These are phyloP conservation scores for Lordiphosa stackelbergi DNA, from an alignment of 1,140 invertebrate species.

Conservation along the genomic window DNA sequence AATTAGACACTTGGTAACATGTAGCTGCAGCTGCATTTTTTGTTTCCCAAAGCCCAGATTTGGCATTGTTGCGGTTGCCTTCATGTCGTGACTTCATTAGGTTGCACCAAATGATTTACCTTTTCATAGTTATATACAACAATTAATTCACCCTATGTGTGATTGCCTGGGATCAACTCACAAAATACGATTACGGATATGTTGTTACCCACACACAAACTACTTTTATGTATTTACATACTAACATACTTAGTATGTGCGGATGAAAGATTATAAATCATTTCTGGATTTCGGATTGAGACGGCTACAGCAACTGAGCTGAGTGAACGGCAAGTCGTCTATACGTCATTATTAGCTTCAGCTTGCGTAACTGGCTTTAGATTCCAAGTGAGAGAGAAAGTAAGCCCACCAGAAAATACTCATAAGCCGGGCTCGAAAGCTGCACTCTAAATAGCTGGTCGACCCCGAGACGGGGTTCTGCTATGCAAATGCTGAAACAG, in stretches of 20 bases:
- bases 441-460: slow-evolving; percentile 6
- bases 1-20: not conserved
- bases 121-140: slow-evolving; percentile 16
- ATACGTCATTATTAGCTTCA: slow-evolving; percentile 29
- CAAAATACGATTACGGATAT: slow-evolving; percentile 14
- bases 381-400: slow-evolving; percentile 51
- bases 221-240: slow-evolving; percentile 2
- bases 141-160: slow-evolving; percentile 28
- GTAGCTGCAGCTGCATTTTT: slow-evolving; percentile 7
- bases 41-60: slow-evolving; percentile 36
- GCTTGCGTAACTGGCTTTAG: slow-evolving; percentile 58
- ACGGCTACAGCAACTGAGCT: slow-evolving; percentile 24
- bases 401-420: slow-evolving; percentile 16
- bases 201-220: not conserved
- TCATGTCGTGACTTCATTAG: slow-evolving; percentile 15
- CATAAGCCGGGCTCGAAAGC: not conserved
- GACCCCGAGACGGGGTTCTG: slow-evolving; percentile 16
- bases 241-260: slow-evolving; percentile 15
- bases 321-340: slow-evolving; percentile 63
- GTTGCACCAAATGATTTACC: slow-evolving; percentile 4
- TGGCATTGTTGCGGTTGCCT: slow-evolving; percentile 40
- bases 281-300: slow-evolving; percentile 52
- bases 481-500: slow-evolving; percentile 3
- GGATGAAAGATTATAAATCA: slow-evolving; percentile 40
- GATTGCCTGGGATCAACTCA: slow-evolving; percentile 18